Percentiles rank a stretch among this genome's conserved stretches.
These are phyloP conservation scores for Ischnus inquisitorius DNA, from an alignment of 2,888 invertebrate species.

Conservation along the genomic window DNA sequence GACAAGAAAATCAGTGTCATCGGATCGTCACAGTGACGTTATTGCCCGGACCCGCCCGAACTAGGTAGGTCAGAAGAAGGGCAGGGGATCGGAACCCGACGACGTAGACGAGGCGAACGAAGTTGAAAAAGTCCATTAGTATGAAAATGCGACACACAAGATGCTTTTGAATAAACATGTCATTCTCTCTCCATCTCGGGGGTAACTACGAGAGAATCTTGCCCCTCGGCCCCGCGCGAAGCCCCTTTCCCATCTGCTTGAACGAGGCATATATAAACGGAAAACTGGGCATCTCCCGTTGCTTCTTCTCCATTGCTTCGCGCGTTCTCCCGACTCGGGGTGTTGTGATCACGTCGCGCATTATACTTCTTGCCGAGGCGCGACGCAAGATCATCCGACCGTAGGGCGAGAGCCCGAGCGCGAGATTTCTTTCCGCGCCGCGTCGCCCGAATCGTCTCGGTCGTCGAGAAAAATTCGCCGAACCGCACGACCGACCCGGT, in stretches of 20 bases:
- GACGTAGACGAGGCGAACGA: constrained; percentile 51
- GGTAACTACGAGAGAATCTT: constrained; percentile 41
- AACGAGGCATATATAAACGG: not conserved
- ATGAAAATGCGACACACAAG: constrained; percentile 81
- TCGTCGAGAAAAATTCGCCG: constrained; percentile 22
- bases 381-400: constrained; percentile 17
- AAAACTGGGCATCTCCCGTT: constrained; percentile 23
- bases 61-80: not conserved
- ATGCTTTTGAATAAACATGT: constrained; percentile 81
- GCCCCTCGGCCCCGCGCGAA: not conserved
- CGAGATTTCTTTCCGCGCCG: constrained; percentile 11
- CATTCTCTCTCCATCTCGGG: constrained; percentile 64
- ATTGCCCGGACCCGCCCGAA: constrained; percentile 22
- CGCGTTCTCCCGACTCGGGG: constrained; percentile 35
- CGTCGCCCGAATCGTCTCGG: constrained; percentile 14
- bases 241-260: too few relatives aligned
- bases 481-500: constrained; percentile 7
- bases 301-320: constrained; percentile 16
- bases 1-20: not conserved
- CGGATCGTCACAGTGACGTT: constrained; percentile 27
- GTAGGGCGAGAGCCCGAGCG: constrained; percentile 22
- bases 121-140: constrained; percentile 82
- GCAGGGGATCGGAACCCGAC: constrained; percentile 20
- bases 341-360: constrained; percentile 65
- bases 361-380: constrained; percentile 58